These are phyloP conservation scores for Chelonus formosanus DNA, from an alignment of 2,888 invertebrate genomes.

Conservation along the genomic window DNA sequence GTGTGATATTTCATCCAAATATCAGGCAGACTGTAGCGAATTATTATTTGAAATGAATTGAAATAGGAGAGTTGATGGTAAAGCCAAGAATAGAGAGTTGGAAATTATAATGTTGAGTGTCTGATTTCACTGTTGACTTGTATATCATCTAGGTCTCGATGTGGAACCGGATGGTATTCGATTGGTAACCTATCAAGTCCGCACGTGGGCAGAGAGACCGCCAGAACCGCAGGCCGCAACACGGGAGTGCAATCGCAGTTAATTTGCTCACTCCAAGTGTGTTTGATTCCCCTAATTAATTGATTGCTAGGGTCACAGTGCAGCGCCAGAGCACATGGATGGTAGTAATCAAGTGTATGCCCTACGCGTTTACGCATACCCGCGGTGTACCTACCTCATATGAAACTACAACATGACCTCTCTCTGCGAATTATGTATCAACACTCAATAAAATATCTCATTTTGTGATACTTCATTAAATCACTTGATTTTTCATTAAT, in stretches of 20 bases:
- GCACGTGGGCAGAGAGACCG: constrained; percentile 41
- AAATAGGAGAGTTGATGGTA: no score
- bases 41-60: no score
- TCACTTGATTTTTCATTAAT: background rate
- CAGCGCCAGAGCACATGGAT: constrained; percentile 45
- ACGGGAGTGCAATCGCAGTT: constrained; percentile 65
- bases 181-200: constrained; percentile 23
- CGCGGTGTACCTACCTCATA: constrained; percentile 13
- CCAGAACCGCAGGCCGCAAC: constrained; percentile 57
- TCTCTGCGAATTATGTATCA: constrained; percentile 24
- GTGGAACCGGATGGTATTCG: constrained; percentile 49
- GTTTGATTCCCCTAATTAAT: constrained; percentile 66
- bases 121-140: background rate
- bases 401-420: constrained; percentile 5
- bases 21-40: no score
- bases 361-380: constrained; percentile 46
- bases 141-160: no score
- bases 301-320: constrained; percentile 52
- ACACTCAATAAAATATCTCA: constrained; percentile 21
- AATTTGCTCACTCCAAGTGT: constrained; percentile 65
- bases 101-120: background rate
- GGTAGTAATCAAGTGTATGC: constrained; percentile 59
- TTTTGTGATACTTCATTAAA: constrained; percentile 5
- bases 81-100: no score
- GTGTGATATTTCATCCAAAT: constrained; percentile 12